Evolutionary conservation across 2,113 vertebrate genomes (phyloP).

Genomic region (Megaleporinus macrocephalus): DNA sequence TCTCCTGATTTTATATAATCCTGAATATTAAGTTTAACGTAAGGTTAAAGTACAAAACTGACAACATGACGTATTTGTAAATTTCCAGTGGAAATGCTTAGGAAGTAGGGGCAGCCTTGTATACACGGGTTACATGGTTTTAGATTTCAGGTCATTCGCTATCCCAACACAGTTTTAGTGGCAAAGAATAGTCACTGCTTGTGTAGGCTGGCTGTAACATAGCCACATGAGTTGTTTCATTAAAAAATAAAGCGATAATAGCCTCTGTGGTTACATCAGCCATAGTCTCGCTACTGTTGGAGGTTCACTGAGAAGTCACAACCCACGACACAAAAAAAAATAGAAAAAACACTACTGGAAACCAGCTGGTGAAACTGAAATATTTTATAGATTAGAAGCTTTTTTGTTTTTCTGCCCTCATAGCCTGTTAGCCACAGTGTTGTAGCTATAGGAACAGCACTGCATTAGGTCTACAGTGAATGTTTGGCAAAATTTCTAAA

Average conservation of each 20-base stretch:
- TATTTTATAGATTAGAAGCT: neutral
- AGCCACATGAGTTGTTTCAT: neutral
- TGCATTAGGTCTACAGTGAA: constrained; percentile 27
- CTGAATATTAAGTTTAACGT: constrained; percentile 68
- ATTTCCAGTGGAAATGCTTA: constrained; percentile 11
- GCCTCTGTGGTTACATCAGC: too few relatives aligned
- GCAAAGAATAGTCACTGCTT: constrained; percentile 26
- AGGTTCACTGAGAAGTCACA: neutral
- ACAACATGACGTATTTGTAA: constrained; percentile 47
- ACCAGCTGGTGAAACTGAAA: neutral
- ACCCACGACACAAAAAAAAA: neutral
- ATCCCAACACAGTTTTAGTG: constrained; percentile 6
- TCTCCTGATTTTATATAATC: constrained; percentile 61
- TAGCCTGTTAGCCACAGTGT: constrained; percentile 39
- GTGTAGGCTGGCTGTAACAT: neutral
- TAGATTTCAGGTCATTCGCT: neutral
- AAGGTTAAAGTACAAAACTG: constrained; percentile 57
- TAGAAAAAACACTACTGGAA: neutral
- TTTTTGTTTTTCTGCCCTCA: constrained; percentile 21
- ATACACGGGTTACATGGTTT: constrained; percentile 4
- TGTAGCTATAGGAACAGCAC: constrained; percentile 45
- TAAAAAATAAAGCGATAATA: neutral
- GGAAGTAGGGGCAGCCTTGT: neutral
- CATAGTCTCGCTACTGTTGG: neutral
- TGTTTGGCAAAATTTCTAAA: constrained; percentile 34